Conservation (phyloP, 2,888 invertebrate species). For the Tineola bisselliella region DNA sequence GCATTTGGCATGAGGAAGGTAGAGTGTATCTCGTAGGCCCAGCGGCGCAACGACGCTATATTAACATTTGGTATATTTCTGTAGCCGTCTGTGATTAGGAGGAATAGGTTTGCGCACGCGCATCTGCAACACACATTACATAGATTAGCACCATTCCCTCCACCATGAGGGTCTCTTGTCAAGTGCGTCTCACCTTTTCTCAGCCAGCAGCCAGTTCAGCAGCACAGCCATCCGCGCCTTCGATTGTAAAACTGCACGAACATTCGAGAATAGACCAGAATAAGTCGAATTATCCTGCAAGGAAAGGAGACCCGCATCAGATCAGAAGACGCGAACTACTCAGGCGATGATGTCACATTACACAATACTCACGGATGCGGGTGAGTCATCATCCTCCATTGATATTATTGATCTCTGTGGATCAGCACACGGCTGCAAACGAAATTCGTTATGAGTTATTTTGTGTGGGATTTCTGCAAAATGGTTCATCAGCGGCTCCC, state of each 20-base stretch:
- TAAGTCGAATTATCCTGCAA: conserved; percentile 79
- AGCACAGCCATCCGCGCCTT: conserved; percentile 95
- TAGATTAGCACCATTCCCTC: too few relatives aligned
- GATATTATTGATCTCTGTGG: conserved; percentile 87
- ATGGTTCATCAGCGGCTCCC: too few relatives aligned
- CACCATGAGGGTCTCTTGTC: too few relatives aligned
- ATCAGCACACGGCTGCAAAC: conserved; percentile 50
- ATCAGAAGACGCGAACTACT: too few relatives aligned
- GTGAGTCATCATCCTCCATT: conserved; percentile 95
- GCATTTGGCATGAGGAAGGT: conserved; percentile 93
- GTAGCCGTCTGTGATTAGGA: conserved; percentile 91
- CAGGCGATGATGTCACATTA: too few relatives aligned
- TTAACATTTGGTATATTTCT: conserved; percentile 70
- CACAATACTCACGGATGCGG: conserved; percentile 81
- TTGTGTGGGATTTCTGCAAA: too few relatives aligned
- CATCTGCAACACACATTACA: conserved; percentile 33
- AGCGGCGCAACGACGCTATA: conserved; percentile 91
- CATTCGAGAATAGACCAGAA: conserved; percentile 85
- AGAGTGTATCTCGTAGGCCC: conserved; percentile 99
- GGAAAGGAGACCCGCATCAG: too few relatives aligned
- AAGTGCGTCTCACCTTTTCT: conserved; percentile 37
- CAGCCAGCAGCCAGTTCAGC: conserved; percentile 74
- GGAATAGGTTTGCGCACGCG: conserved; percentile 71
- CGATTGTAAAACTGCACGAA: conserved; percentile 80
- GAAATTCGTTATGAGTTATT: too few relatives aligned